phyloP scores from a whole-genome alignment of 2,888 invertebrate species.

The Ophraella communa region DNA sequence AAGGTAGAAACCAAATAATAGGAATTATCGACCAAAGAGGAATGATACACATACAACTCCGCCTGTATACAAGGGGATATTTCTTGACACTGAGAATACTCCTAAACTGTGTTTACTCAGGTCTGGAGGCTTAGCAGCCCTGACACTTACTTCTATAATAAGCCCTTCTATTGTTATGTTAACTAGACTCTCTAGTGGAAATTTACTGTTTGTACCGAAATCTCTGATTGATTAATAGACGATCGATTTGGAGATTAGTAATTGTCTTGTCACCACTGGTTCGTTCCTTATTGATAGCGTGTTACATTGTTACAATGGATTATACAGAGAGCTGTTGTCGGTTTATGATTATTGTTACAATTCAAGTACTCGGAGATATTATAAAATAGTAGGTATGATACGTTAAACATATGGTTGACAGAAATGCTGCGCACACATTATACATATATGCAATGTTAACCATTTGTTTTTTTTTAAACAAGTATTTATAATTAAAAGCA shows the following conservation, averaged over 20 bases:
- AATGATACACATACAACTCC: slow-evolving; percentile 35
- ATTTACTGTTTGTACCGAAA: slow-evolving; percentile 37
- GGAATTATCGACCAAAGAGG: slow-evolving; percentile 37
- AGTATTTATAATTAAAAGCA: no score
- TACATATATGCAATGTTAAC: no score
- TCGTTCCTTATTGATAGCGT: slow-evolving; percentile 23
- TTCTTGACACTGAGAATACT: slow-evolving; percentile 44
- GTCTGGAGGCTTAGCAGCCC: slow-evolving; percentile 44
- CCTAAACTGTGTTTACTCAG: slow-evolving; percentile 48
- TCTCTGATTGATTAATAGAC: slow-evolving; percentile 43
- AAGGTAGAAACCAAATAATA: slow-evolving; percentile 30
- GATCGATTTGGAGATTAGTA: slow-evolving; percentile 33
- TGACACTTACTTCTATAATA: slow-evolving; percentile 42
- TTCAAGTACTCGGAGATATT: not conserved
- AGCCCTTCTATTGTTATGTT: slow-evolving; percentile 45
- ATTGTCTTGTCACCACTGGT: slow-evolving; percentile 20
- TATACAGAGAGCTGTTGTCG: slow-evolving; percentile 4
- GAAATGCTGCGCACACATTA: not conserved
- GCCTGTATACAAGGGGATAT: slow-evolving; percentile 35
- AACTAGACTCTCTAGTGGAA: slow-evolving; percentile 42
- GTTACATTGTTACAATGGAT: slow-evolving; percentile 18
- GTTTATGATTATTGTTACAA: slow-evolving; percentile 15
- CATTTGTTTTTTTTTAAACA: no score
- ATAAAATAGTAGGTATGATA: not conserved
- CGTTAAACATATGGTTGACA: not conserved